These are phyloP conservation scores for Astropecten irregularis DNA, from an alignment of 53 echinoderm and acorn worm genomes.

Conservation along the genomic window DNA sequence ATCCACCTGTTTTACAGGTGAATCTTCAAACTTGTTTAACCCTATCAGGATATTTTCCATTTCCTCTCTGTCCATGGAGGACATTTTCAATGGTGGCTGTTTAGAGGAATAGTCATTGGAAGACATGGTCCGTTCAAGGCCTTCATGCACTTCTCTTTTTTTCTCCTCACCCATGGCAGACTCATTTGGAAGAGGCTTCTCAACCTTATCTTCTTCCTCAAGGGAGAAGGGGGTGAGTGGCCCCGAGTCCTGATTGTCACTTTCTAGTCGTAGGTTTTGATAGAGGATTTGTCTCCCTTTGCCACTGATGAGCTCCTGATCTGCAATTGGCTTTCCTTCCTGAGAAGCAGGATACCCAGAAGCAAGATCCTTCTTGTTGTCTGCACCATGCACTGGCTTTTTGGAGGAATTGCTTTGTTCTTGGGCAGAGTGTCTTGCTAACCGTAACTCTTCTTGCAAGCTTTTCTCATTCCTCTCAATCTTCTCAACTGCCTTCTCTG, in stretches of 20 bases:
- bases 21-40: background rate
- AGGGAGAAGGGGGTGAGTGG: constrained; percentile 33
- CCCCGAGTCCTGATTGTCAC: constrained; percentile 38
- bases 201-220: constrained; percentile 29
- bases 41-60: constrained; percentile 70
- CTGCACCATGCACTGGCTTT: background rate
- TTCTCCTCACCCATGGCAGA: constrained; percentile 3
- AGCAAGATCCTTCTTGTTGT: background rate
- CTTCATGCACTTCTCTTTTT: constrained; percentile 21
- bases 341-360: background rate
- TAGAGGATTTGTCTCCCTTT: constrained; percentile 13
- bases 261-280: constrained; percentile 22
- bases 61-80: constrained; percentile 71
- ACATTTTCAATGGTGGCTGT: constrained; percentile 13
- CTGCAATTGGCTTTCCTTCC: background rate
- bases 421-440: background rate
- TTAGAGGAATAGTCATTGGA: constrained; percentile 28
- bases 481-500: background rate
- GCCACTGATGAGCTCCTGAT: background rate
- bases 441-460: constrained; percentile 21
- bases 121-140: constrained; percentile 22
- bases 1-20: background rate
- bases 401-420: background rate
- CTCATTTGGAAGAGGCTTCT: constrained; percentile 21
- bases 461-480: constrained; percentile 14